Evolutionary conservation across 2,113 vertebrate species (phyloP).

Genomic region (Accipiter virgatus): DNA sequence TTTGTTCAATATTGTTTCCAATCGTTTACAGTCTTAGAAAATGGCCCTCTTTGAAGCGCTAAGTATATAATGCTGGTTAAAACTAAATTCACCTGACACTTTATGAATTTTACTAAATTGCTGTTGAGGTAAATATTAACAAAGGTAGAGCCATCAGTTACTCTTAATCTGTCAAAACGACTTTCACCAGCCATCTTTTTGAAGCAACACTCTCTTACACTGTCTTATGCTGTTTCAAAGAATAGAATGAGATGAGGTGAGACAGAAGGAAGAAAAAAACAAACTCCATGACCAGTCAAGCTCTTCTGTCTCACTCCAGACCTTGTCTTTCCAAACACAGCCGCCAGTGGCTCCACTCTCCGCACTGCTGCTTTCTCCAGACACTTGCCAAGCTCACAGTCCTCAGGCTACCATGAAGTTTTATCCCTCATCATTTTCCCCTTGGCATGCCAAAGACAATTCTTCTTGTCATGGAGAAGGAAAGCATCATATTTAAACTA

Average conservation of each 20-base stretch:
- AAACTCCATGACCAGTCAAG: neutral
- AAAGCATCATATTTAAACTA: neutral
- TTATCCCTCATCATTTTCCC: neutral
- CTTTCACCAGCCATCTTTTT: neutral
- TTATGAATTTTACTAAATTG: neutral
- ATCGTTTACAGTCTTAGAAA: neutral
- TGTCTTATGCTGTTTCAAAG: neutral
- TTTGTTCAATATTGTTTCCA: neutral
- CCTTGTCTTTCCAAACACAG: neutral
- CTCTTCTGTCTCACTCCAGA: neutral
- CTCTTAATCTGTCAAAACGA: neutral
- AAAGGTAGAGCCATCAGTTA: neutral
- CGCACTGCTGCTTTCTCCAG: neutral
- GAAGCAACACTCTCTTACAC: neutral
- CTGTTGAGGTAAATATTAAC: neutral
- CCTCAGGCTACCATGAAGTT: neutral
- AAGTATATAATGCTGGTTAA: neutral
- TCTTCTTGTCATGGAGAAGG: neutral
- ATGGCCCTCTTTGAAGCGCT: neutral
- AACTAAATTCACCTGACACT: neutral
- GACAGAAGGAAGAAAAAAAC: neutral
- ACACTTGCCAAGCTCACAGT: neutral
- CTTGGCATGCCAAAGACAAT: neutral
- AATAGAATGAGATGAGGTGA: neutral
- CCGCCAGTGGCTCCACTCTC: neutral